Evolutionary conservation across 2,113 vertebrate species (phyloP).

Genomic region (Nannobrachium achirus): DNA sequence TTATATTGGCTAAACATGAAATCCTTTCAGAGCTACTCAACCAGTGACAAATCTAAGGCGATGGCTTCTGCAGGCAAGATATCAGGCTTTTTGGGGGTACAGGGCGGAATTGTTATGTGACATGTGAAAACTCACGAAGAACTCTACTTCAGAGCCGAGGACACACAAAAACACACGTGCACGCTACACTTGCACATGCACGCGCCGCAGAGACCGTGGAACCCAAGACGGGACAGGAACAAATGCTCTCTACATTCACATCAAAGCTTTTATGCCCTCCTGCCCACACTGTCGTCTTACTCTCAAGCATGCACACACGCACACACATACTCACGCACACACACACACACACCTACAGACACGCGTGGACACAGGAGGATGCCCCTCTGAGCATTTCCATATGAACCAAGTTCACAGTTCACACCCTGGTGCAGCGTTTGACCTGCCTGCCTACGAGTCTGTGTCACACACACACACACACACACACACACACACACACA

Average conservation of each 20-base stretch:
- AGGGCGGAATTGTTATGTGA: conserved; percentile 1
- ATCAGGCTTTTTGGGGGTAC: conserved; percentile 11
- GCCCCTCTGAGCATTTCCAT: conserved; percentile 34
- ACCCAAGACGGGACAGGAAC: too few relatives aligned
- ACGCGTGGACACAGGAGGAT: conserved; percentile 13
- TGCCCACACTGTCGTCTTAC: too few relatives aligned
- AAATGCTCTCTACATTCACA: too few relatives aligned
- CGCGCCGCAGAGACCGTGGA: too few relatives aligned
- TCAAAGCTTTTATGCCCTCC: too few relatives aligned
- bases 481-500: too few relatives aligned
- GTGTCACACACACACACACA: too few relatives aligned
- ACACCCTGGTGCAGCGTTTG: conserved; percentile 64
- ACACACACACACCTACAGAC: neutral
- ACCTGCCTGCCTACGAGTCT: conserved; percentile 27
- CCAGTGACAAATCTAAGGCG: conserved; percentile 63
- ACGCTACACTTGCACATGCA: too few relatives aligned
- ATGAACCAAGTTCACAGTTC: conserved; percentile 47
- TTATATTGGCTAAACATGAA: conserved; percentile 68
- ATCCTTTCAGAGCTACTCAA: conserved; percentile 67
- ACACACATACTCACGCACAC: neutral
- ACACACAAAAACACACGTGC: too few relatives aligned
- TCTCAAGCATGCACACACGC: neutral
- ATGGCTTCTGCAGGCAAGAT: conserved; percentile 50
- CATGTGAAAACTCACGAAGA: neutral
- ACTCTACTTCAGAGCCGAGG: neutral